phyloP scores from a whole-genome alignment of 2,113 vertebrate species.

The Alethe diademata region DNA sequence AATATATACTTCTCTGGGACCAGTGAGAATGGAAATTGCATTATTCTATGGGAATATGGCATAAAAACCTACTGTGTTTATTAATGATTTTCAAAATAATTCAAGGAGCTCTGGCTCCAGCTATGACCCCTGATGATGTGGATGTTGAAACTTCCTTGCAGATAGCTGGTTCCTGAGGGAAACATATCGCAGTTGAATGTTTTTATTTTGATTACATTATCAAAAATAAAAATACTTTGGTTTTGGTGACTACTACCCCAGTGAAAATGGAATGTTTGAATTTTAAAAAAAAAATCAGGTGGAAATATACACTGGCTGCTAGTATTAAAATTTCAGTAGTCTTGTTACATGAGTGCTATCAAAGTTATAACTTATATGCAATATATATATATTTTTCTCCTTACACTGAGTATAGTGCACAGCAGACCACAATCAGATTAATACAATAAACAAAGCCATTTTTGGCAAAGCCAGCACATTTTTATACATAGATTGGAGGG shows the following conservation, averaged over 20 bases:
- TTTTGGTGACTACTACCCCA: not conserved
- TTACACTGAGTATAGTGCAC: not conserved
- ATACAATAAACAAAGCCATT: not conserved
- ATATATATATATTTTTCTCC: not conserved
- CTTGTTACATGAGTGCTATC: not conserved
- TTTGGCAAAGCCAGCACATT: not conserved
- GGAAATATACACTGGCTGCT: not conserved
- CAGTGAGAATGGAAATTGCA: not conserved
- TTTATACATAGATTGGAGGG: not conserved
- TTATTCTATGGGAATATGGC: not conserved
- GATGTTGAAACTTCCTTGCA: not conserved
- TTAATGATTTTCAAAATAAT: not conserved
- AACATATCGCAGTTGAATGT: not conserved
- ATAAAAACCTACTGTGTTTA: not conserved
- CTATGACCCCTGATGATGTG: not conserved
- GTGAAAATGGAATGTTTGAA: not conserved
- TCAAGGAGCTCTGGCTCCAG: not conserved
- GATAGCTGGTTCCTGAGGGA: not conserved
- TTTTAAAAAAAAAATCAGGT: not conserved
- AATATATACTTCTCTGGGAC: not conserved
- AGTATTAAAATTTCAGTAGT: not conserved
- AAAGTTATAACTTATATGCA: not conserved
- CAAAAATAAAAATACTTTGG: not conserved
- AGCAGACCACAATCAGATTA: not conserved
- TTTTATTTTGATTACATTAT: slow-evolving; percentile 40